Percentiles rank a stretch among this genome's conserved stretches.
phyloP scores from a whole-genome alignment of 2,888 invertebrate genomes.

The Papilio demoleus region DNA sequence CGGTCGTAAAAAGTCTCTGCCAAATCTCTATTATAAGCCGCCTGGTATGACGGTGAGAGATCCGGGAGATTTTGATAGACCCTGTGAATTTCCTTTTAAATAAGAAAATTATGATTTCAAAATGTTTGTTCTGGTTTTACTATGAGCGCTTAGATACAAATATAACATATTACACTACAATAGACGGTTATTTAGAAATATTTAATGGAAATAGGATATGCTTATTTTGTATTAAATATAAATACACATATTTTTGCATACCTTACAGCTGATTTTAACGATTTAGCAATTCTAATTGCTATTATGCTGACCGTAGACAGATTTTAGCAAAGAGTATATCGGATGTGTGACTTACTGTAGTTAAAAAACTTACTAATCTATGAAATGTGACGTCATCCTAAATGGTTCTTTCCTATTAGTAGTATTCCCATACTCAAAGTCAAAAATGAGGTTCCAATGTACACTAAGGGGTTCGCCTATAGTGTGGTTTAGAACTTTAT shows the following conservation, averaged over 20 bases:
- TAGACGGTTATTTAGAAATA: neutral
- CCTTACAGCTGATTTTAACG: neutral
- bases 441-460: no score
- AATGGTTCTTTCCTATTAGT: no score
- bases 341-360: neutral
- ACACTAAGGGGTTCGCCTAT: no score
- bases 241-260: slow-evolving; percentile 9
- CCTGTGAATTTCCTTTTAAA: neutral
- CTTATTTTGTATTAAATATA: neutral
- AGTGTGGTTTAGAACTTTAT: no score
- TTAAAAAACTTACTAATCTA: no score
- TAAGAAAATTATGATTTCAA: neutral
- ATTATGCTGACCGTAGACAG: no score
- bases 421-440: no score
- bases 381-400: no score
- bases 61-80: no score
- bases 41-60: no score
- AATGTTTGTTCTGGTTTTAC: neutral
- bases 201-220: neutral
- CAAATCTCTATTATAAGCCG: no score
- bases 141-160: neutral
- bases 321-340: neutral
- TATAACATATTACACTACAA: neutral
- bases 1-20: no score
- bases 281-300: neutral